These are phyloP conservation scores for Cavia aperea DNA, from an alignment of 2,113 vertebrate genomes.

Conservation along the genomic window DNA sequence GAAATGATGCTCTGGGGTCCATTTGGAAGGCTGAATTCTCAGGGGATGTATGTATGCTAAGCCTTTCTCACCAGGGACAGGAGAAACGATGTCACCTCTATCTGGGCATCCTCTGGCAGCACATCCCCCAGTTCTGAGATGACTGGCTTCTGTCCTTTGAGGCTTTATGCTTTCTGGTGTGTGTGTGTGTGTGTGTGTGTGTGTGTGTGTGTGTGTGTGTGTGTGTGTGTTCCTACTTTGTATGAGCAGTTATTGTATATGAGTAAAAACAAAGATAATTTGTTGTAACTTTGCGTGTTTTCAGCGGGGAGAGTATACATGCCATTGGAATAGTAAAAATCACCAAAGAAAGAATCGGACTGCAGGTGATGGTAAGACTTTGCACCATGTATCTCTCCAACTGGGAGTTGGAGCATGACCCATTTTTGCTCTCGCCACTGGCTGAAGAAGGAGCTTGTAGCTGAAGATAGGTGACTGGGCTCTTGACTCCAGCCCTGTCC, in stretches of 20 bases:
- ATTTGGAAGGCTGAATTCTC: slow-evolving; percentile 59
- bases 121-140: not conserved
- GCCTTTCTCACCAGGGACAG: slow-evolving; percentile 21
- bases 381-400: not conserved
- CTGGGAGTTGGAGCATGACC: not conserved
- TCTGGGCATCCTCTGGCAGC: slow-evolving; percentile 38
- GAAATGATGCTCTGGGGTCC: slow-evolving; percentile 51
- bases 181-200: not conserved
- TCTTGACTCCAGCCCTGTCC: not conserved
- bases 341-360: not conserved
- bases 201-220: not conserved
- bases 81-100: not conserved
- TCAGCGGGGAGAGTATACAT: not conserved
- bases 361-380: not conserved
- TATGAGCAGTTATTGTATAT: not conserved
- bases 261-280: slow-evolving; percentile 9
- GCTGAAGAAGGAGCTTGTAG: not conserved
- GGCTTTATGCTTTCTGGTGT: not conserved
- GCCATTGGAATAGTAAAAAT: not conserved
- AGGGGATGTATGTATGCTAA: slow-evolving; percentile 62
- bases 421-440: not conserved
- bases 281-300: not conserved
- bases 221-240: slow-evolving; percentile 23
- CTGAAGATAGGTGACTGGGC: not conserved
- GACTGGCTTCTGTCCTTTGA: not conserved